These are phyloP conservation scores for Caenorhabditis remanei DNA, from an alignment of 1,140 invertebrate species.

Conservation along the genomic window DNA sequence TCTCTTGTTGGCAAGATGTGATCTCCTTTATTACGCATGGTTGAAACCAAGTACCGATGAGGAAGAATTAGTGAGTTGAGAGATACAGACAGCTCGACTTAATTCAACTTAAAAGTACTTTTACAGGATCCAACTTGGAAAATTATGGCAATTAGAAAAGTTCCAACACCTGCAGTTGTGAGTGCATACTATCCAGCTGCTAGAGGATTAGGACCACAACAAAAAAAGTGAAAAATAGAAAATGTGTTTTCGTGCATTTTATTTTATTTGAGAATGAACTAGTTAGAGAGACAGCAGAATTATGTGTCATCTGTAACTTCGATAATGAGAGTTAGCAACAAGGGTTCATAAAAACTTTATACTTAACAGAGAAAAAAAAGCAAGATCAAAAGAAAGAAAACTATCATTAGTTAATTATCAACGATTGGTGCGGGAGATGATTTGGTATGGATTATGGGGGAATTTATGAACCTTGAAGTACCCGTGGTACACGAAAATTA, in stretches of 20 bases:
- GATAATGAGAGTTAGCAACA: background rate
- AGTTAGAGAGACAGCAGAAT: no score
- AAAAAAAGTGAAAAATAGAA: background rate
- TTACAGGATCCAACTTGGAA: background rate
- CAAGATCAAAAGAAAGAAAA: conserved; percentile 16
- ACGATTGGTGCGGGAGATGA: conserved; percentile 22
- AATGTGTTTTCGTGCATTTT: no score
- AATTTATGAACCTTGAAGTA: conserved; percentile 27
- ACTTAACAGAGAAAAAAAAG: conserved; percentile 38
- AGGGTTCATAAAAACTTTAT: conserved; percentile 46
- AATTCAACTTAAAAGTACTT: no score
- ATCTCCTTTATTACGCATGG: conserved; percentile 13
- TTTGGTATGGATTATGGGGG: background rate
- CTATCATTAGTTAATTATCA: conserved; percentile 52
- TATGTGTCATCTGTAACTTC: no score
- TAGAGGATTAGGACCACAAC: background rate
- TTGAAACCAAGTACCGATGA: background rate
- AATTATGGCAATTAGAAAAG: background rate
- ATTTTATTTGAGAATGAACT: no score
- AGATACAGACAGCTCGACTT: no score
- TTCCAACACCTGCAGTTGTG: background rate
- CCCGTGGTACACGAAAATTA: conserved; percentile 31
- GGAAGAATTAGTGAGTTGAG: background rate
- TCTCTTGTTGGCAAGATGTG: conserved; percentile 14
- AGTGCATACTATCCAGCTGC: conserved; percentile 1